These are phyloP conservation scores for Cyprinodon tularosa DNA, from an alignment of 2,113 vertebrate genomes.

Conservation along the genomic window DNA sequence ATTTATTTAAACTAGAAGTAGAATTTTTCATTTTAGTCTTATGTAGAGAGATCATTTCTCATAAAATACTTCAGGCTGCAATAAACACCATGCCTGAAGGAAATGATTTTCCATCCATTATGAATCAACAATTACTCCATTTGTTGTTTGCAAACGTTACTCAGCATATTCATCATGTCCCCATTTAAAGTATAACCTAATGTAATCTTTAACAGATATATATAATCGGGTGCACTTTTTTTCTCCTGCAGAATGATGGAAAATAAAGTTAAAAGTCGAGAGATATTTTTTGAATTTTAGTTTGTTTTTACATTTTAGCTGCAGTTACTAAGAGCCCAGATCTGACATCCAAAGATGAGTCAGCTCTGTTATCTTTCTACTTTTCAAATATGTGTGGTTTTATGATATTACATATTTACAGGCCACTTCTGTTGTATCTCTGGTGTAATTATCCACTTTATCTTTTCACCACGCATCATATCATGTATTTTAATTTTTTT, in stretches of 20 bases:
- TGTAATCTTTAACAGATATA: background rate
- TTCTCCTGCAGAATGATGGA: constrained; percentile 23
- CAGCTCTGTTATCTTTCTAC: constrained; percentile 57
- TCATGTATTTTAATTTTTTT: constrained; percentile 49
- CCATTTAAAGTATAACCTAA: background rate
- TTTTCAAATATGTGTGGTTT: constrained; percentile 56
- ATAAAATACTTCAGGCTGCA: background rate
- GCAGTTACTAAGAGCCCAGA: constrained; percentile 24
- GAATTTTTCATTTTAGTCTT: background rate
- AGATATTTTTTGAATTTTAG: background rate
- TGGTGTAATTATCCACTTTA: constrained; percentile 60
- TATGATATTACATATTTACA: constrained; percentile 58
- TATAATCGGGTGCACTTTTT: background rate
- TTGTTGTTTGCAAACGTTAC: constrained; percentile 13
- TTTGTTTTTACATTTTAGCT: constrained; percentile 29
- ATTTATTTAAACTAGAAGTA: constrained; percentile 44
- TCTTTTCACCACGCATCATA: constrained; percentile 59
- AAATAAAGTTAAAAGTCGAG: constrained; percentile 6
- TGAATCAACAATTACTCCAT: constrained; percentile 13
- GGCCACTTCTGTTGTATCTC: constrained; percentile 58
- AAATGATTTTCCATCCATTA: constrained; percentile 29
- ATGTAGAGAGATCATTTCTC: background rate
- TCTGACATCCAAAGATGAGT: constrained; percentile 54
- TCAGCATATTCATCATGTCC: background rate
- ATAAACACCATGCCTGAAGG: background rate